Evolutionary conservation across 2,797 vertebrate species (phyloP).

Genomic region (Poecilia velifera): DNA sequence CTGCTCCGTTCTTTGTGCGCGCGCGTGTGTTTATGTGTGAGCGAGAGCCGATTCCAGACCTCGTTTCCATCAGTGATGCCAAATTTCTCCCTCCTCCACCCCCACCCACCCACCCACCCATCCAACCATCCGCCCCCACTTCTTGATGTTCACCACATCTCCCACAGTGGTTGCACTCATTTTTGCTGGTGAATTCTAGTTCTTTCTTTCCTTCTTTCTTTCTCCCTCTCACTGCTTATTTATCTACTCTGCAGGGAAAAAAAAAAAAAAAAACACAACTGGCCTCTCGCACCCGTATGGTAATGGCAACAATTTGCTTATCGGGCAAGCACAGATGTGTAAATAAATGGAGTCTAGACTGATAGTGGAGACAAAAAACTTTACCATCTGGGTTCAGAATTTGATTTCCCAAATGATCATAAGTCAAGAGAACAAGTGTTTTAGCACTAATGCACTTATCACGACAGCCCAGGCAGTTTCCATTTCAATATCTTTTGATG

Average conservation of each 20-base stretch:
- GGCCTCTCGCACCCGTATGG: slow-evolving; percentile 58
- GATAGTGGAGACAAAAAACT: slow-evolving; percentile 64
- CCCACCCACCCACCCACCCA: slow-evolving; percentile 58
- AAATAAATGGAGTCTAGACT: slow-evolving; percentile 68
- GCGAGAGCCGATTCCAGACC: slow-evolving; percentile 50
- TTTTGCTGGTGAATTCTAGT: slow-evolving; percentile 40
- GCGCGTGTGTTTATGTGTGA: slow-evolving; percentile 50
- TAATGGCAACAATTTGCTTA: slow-evolving; percentile 74
- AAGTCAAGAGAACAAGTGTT: slow-evolving; percentile 46
- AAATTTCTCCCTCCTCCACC: slow-evolving; percentile 70
- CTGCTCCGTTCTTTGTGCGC: slow-evolving; percentile 53
- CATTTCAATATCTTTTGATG: slow-evolving; percentile 46
- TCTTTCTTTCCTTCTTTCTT: background rate
- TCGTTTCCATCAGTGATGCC: slow-evolving; percentile 71
- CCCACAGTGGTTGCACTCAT: slow-evolving; percentile 63
- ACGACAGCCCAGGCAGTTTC: slow-evolving; percentile 27
- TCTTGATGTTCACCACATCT: slow-evolving; percentile 72
- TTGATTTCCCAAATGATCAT: slow-evolving; percentile 43
- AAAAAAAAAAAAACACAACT: slow-evolving; percentile 57
- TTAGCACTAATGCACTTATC: slow-evolving; percentile 34
- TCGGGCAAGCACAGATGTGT: slow-evolving; percentile 70
- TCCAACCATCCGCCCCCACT: slow-evolving; percentile 27
- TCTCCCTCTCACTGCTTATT: slow-evolving; percentile 20
- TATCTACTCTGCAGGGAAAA: slow-evolving; percentile 42
- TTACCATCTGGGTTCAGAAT: slow-evolving; percentile 58